These are phyloP conservation scores for Drosophila pullipes DNA, from an alignment of 2,888 invertebrate species.

Conservation along the genomic window DNA sequence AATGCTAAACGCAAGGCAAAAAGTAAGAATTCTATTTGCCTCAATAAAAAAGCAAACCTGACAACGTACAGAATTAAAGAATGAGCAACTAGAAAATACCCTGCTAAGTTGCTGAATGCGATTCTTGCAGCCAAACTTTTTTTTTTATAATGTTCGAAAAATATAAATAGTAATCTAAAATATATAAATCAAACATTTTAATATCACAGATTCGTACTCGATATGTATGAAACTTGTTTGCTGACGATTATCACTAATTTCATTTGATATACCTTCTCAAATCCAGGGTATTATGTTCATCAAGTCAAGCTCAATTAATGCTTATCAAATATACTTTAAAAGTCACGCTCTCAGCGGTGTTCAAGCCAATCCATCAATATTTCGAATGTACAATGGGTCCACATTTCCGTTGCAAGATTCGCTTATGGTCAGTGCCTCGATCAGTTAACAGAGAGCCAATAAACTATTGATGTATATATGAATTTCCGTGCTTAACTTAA, in stretches of 20 bases:
- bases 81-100: constrained; percentile 9
- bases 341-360: constrained; percentile 52
- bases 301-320: constrained; percentile 29
- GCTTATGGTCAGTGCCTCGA: constrained; percentile 45
- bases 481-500: constrained; percentile 41
- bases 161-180: not conserved
- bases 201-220: not conserved
- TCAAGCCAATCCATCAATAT: constrained; percentile 46
- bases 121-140: not conserved
- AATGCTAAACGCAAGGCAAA: constrained; percentile 63
- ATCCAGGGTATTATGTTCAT: not conserved
- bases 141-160: not conserved
- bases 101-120: not conserved
- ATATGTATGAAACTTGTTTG: not conserved
- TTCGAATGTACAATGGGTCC: constrained; percentile 22
- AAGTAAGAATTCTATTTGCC: constrained; percentile 56
- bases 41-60: constrained; percentile 25
- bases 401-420: constrained; percentile 58
- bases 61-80: not conserved
- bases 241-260: not conserved
- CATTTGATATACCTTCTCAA: not conserved
- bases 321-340: constrained; percentile 43
- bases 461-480: constrained; percentile 48
- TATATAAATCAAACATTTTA: not conserved
- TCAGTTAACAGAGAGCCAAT: constrained; percentile 37